A percentile compares a stretch with the other conserved stretches of the same genome.
Evolutionary conservation across 1,140 invertebrate genomes (phyloP).

Genomic region (Medauroidea extradentata): DNA sequence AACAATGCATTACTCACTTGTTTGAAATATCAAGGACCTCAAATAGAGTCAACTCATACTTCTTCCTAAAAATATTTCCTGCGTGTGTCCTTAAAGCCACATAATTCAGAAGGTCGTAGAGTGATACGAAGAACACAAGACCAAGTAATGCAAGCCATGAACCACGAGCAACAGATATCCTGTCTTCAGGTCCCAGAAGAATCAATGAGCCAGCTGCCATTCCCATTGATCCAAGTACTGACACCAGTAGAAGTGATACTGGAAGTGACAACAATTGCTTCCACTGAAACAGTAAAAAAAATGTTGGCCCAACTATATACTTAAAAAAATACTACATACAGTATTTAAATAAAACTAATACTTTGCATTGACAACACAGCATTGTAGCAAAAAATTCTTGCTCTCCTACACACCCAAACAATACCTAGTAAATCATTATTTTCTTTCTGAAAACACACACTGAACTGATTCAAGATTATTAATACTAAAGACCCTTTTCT

Average conservation of each 20-base stretch:
- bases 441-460: too few species aligned
- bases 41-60: constrained; percentile 54
- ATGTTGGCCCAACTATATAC: too few species aligned
- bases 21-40: constrained; percentile 64
- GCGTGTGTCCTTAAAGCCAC: constrained; percentile 50
- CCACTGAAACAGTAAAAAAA: background rate
- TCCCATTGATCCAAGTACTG: constrained; percentile 37
- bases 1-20: constrained; percentile 51
- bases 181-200: constrained; percentile 42
- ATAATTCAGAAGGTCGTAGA: constrained; percentile 56
- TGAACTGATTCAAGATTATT: too few species aligned
- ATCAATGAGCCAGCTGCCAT: constrained; percentile 40
- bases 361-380: too few species aligned
- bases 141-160: constrained; percentile 52
- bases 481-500: too few species aligned
- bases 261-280: constrained; percentile 1
- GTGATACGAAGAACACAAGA: constrained; percentile 56
- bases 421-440: too few species aligned
- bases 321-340: too few species aligned
- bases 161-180: constrained; percentile 52
- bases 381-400: too few species aligned
- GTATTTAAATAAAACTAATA: too few species aligned
- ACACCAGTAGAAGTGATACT: constrained; percentile 30
- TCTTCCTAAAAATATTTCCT: constrained; percentile 51
- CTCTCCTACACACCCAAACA: too few species aligned